These are phyloP conservation scores for Epinephelus fuscoguttatus DNA, from an alignment of 2,113 vertebrate species.

Conservation along the genomic window DNA sequence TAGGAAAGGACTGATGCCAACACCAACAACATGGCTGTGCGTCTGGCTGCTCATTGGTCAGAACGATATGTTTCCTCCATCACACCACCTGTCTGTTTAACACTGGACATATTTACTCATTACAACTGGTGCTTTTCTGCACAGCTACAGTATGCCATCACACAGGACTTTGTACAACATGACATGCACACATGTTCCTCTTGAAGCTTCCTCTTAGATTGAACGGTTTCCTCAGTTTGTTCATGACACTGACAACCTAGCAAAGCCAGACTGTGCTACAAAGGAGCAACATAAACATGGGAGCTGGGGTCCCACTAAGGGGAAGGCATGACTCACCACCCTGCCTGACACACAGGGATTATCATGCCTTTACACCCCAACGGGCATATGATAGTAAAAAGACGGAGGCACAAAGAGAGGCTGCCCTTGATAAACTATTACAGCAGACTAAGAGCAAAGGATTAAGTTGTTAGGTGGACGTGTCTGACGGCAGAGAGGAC, in stretches of 20 bases:
- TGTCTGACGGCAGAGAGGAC: constrained; percentile 1
- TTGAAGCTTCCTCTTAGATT: constrained; percentile 9
- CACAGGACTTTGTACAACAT: neutral
- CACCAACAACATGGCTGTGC: constrained; percentile 22
- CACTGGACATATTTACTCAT: neutral
- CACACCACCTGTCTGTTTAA: constrained; percentile 29
- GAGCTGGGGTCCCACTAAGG: constrained; percentile 34
- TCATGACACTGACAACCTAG: constrained; percentile 48
- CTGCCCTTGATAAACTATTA: constrained; percentile 45
- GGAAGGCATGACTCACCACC: constrained; percentile 58
- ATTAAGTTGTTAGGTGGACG: constrained; percentile 9
- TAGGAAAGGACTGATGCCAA: constrained; percentile 38
- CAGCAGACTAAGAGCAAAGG: constrained; percentile 16
- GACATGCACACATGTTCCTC: constrained; percentile 10
- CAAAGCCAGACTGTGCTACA: constrained; percentile 24
- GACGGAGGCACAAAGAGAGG: constrained; percentile 38
- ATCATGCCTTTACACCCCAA: constrained; percentile 74
- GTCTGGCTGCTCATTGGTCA: constrained; percentile 37
- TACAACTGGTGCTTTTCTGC: neutral
- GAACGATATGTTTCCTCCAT: constrained; percentile 16
- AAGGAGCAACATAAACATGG: constrained; percentile 60
- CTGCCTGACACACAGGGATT: constrained; percentile 63
- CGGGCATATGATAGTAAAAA: constrained; percentile 43
- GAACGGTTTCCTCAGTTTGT: constrained; percentile 27
- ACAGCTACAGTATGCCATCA: neutral